Conservation (phyloP, 2,888 invertebrate species). For the Monoplex corrugatus region DNA sequence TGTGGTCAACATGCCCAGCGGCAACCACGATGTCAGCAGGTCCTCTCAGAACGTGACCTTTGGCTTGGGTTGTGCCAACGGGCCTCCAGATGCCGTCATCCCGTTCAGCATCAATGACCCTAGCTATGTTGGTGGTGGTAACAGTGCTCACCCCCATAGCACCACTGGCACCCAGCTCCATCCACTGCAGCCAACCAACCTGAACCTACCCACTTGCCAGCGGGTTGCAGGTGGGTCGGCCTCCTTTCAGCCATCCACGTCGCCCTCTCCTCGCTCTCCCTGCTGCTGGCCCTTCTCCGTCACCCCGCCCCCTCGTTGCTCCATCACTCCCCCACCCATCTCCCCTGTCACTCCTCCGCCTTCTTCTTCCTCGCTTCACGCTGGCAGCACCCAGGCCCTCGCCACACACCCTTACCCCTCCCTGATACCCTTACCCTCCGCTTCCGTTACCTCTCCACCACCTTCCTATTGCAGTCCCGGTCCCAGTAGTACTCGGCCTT, state of each 20-base stretch:
- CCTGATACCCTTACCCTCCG: background rate
- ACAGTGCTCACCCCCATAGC: background rate
- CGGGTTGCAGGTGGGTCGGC: too few relatives aligned
- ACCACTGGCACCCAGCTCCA: background rate
- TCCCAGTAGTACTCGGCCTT: background rate
- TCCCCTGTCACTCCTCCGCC: background rate
- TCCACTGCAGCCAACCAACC: background rate
- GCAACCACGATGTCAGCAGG: background rate
- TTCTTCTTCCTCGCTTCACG: background rate
- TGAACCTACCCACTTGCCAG: background rate
- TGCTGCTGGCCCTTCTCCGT: background rate
- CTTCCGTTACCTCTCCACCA: background rate
- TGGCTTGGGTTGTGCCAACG: background rate
- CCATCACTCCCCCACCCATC: background rate
- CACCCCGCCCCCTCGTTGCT: background rate
- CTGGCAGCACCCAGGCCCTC: background rate
- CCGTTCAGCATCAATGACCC: background rate
- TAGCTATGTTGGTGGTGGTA: background rate
- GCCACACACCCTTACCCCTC: background rate
- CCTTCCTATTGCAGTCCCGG: background rate
- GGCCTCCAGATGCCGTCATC: background rate
- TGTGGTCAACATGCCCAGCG: background rate
- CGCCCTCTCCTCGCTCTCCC: background rate
- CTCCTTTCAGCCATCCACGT: too few relatives aligned
- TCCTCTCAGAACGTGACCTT: background rate